These are phyloP conservation scores for Pararge aegeria DNA, from an alignment of 1,140 invertebrate genomes.

Conservation along the genomic window DNA sequence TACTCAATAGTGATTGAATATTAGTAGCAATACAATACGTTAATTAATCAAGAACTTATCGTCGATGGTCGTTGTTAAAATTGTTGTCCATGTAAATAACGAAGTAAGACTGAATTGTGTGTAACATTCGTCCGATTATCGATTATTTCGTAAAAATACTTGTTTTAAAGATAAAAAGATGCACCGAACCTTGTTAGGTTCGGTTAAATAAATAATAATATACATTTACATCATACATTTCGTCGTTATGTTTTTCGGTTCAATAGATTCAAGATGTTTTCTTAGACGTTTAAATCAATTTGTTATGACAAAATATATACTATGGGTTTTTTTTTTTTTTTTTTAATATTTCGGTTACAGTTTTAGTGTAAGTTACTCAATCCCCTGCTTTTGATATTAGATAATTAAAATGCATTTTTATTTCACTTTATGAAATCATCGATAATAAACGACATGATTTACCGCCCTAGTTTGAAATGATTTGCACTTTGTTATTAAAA, in stretches of 20 bases:
- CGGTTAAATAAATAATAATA: no score
- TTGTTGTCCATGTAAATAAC: slow-evolving; percentile 64
- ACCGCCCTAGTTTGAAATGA: slow-evolving; percentile 24
- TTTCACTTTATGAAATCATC: slow-evolving; percentile 20
- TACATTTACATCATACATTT: no score
- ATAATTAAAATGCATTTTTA: no score
- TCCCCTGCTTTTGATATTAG: no score
- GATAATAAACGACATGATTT: slow-evolving; percentile 10
- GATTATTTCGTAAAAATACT: slow-evolving; percentile 14
- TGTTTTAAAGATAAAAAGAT: neutral
- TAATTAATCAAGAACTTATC: slow-evolving; percentile 10
- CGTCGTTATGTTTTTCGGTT: no score
- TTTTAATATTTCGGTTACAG: no score
- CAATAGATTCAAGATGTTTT: no score
- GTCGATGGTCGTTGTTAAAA: slow-evolving; percentile 16
- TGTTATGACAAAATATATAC: no score
- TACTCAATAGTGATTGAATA: slow-evolving; percentile 14
- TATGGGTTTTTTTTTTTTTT: no score
- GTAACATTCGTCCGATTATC: slow-evolving; percentile 32
- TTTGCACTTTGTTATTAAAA: slow-evolving; percentile 29
- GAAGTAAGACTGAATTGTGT: slow-evolving; percentile 67
- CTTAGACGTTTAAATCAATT: no score
- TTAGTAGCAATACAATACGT: slow-evolving; percentile 26
- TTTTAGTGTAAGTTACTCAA: no score
- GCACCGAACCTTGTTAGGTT: no score